Conservation (phyloP, 2,113 vertebrate genomes). For the Ariopsis seemanni region DNA sequence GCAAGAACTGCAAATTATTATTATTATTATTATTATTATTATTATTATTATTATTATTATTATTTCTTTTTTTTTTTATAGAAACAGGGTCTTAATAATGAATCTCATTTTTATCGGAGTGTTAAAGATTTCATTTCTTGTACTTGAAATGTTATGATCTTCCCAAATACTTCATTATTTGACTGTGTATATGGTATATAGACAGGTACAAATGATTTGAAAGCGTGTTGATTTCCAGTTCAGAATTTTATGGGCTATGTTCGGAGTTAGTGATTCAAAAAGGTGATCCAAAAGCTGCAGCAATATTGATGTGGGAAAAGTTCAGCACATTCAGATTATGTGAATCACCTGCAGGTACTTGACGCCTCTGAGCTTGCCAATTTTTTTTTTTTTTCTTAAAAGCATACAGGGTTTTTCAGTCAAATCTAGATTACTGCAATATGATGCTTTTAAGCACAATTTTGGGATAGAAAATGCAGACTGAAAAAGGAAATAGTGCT, state of each 20-base stretch:
- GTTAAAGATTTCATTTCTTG: conserved; percentile 2
- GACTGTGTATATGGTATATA: background rate
- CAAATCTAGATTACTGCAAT: background rate
- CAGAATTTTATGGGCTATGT: background rate
- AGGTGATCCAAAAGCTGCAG: background rate
- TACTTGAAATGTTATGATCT: background rate
- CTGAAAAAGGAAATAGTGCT: background rate
- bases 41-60: background rate
- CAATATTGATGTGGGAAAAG: background rate
- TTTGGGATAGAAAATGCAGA: background rate
- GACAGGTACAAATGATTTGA: background rate
- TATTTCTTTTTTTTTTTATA: too few relatives aligned
- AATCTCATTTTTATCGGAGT: background rate
- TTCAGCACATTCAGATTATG: background rate
- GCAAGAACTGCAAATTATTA: background rate
- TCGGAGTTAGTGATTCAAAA: background rate
- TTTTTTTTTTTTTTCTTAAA: background rate
- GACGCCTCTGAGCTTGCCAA: too few relatives aligned
- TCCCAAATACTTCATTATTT: background rate
- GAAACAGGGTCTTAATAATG: background rate
- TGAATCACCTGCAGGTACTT: background rate
- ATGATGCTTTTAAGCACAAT: background rate
- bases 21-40: background rate
- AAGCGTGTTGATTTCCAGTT: background rate
- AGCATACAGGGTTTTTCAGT: background rate